Evolutionary conservation across 1,140 invertebrate genomes (phyloP), one percentile per base, ranked within the genome.

Genomic region (Hyphantria cunea): DNA sequence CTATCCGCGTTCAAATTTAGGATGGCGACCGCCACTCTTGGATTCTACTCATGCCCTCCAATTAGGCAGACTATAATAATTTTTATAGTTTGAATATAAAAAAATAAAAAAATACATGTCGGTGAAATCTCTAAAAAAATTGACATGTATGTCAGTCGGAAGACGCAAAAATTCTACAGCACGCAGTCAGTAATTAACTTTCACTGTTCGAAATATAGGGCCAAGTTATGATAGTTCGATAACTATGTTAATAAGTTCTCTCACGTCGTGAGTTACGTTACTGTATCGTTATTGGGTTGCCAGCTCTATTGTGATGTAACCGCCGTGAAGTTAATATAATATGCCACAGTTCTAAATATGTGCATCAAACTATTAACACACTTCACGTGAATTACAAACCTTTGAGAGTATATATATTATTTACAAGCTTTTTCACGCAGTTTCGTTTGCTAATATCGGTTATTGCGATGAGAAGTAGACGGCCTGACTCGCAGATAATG

Each of bases 151-250:
- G 33, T 10, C 10, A 25, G 64, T 64, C 62, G 49, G 68, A 51
- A 37, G 74, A 74, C 75, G 74, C 62, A 75, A 67, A 45, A 64
- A 52, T 66, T 64, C 68, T 62, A 74, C 64, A 77, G 71, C 50
- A 71, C 66, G 53, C 64, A 63, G 64, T 10, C n/a, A 39, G n/a
- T 39, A 73, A 78, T 78, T 71, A 73, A 81, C 80, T 83, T 81
- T 83, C 80, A 65, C 77, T 66, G 13, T 49, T 67, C 52, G 70
- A 65, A 80, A 63, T 64, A 47, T 70, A 72, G 71, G 68, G 67
- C 64, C 12, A 70, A 74, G 75, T 74, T 64, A 68, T 60, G 64
- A 17, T 42, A 47, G 70, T 78, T 74, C 66, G 64, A 66, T 70
- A 73, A 17, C 42, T 41, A n/a, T 55, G 41, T 44, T 58, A 58